Base-by-base conservation (phyloP, 2,797 vertebrate genomes). In the Scarus forsteni region DNA sequence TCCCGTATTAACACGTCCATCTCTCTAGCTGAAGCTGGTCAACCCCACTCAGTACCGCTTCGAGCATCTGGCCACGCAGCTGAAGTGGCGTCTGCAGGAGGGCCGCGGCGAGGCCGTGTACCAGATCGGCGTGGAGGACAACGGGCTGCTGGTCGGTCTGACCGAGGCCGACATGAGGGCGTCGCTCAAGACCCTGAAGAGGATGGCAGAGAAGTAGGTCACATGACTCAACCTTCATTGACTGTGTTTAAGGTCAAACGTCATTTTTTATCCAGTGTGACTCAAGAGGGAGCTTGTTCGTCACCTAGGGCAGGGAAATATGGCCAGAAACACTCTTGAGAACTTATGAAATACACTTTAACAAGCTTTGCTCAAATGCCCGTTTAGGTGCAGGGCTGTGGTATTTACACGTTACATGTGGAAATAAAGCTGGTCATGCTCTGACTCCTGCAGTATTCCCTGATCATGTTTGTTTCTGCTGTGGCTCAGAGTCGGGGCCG, bases 31-130 rank as follows among this genome's bases (percentile, higher is more conserved):
- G 63, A 99, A 99, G 93, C 93, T 99, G 75, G 97, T 99, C 65
- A 98, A 98, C 79, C 98, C 97, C 45, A 98, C 98, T 0, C 96
- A 97, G 81, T 98, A 98, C 40, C 96, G 98, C 54, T 98, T 99
- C 45, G 98, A 99, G 89, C 98, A 99, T 84, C 89, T 99, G 87
- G 97, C 98, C 85, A 99, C 98, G 0, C 98, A 99, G 92, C 95
- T 99, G 90, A 99, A 99, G 89, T 99, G 98, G 98, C 93, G 97
- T 0, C 95, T 99, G 8, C 98, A 99, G 92, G 98, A 99, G 85
- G 98, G 98, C 39, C 96, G 97, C 0, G 98, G 98, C 0, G 97
- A 99, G 92, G 98, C 98, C 0, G 96, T 98, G 58, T 99, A 99
- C 84, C 98, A 99, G 93, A 99, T 99, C 0, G 98, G 98, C 0